Conservation (phyloP, 2,888 invertebrate genomes). For the Caenorhabditis uteleia region DNA sequence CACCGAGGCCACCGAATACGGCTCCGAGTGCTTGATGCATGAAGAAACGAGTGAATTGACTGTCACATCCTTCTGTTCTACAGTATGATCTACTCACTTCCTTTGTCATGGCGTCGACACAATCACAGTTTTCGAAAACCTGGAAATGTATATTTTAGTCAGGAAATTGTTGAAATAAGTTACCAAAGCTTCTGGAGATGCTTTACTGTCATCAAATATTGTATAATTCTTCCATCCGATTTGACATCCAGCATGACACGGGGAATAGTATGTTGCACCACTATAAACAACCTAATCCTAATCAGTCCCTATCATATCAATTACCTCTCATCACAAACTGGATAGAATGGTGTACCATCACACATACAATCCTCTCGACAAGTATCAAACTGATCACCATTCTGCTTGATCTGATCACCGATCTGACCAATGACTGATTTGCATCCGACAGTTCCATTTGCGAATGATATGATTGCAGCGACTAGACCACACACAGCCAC, state of each 20-base stretch:
- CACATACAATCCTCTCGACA: conserved; percentile 70
- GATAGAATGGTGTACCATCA: conserved; percentile 67
- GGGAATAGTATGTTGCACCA: conserved; percentile 69
- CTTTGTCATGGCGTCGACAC: conserved; percentile 42
- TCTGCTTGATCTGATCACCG: conserved; percentile 49
- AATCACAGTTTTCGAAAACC: conserved; percentile 54
- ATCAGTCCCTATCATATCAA: background rate
- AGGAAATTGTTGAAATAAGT: background rate
- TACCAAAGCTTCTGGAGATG: conserved; percentile 12
- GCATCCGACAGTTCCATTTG: conserved; percentile 66
- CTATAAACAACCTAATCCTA: conserved; percentile 21
- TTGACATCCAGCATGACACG: conserved; percentile 69
- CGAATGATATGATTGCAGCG: conserved; percentile 61
- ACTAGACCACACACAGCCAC: conserved; percentile 55
- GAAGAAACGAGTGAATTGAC: conserved; percentile 53
- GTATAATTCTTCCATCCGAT: conserved; percentile 51
- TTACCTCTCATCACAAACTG: conserved; percentile 66
- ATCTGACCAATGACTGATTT: conserved; percentile 62
- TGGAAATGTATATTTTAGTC: background rate
- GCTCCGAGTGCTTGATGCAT: conserved; percentile 63
- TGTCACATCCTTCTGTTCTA: conserved; percentile 54
- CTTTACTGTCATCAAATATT: conserved; percentile 28
- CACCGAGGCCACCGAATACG: conserved; percentile 67
- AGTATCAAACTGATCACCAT: conserved; percentile 40
- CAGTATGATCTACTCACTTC: conserved; percentile 64